phyloP scores from a whole-genome alignment of 2,797 vertebrate species.

The Gymnopithys bicolor region DNA sequence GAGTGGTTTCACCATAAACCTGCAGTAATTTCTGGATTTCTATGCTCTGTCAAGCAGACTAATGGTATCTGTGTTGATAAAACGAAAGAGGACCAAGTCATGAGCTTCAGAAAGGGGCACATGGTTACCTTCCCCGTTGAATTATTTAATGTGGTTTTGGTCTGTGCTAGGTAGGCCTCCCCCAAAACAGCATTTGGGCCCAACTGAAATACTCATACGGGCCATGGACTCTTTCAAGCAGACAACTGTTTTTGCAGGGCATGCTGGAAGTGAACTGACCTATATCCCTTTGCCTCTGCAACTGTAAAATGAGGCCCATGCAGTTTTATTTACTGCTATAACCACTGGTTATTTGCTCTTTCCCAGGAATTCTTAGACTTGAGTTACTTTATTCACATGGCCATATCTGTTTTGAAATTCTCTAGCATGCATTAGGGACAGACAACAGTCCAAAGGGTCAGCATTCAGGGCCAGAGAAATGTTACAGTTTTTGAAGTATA shows the following conservation, averaged over 20 bases:
- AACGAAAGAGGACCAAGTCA: background rate
- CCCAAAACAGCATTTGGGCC: background rate
- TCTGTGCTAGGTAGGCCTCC: background rate
- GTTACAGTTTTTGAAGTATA: background rate
- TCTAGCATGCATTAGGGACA: background rate
- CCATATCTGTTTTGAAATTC: background rate
- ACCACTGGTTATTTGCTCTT: background rate
- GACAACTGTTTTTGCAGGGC: background rate
- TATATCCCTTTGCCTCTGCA: background rate
- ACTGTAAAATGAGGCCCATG: background rate
- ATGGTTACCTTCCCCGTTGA: background rate
- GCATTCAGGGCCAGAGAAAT: background rate
- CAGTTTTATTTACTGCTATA: background rate
- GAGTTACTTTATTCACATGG: constrained; percentile 1
- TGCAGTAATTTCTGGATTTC: background rate
- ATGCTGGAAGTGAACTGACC: background rate
- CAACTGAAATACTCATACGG: background rate
- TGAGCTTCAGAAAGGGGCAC: background rate
- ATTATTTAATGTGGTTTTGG: background rate
- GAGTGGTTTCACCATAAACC: background rate
- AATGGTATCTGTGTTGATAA: background rate
- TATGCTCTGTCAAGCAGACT: background rate
- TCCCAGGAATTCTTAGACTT: constrained; percentile 15
- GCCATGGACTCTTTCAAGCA: background rate
- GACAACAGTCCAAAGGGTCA: background rate